Evolutionary conservation across 2,113 vertebrate genomes (phyloP), one percentile per base, ranked within the genome.

Genomic region (Rhinogobius similis): DNA sequence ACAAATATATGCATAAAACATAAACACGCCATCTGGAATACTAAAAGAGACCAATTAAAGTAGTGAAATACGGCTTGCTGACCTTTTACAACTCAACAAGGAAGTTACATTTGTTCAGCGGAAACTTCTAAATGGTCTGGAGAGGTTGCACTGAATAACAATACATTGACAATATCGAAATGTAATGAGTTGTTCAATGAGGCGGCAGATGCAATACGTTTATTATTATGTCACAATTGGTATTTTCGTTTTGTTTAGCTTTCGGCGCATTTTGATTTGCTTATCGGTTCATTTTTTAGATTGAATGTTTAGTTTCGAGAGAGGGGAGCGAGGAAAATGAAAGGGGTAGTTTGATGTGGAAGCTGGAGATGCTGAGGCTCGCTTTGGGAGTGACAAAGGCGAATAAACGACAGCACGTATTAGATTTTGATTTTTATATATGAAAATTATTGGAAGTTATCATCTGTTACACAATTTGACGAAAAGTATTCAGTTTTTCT

Each of bases 1-100:
- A 38, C 18, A 50, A 50, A n/a, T n/a, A 50, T 38, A 36, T 61
- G 58, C 27, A 61, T 61, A 61, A 61, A 59, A n/a, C n/a, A 61
- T 36, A 38, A 61, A 61, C 58, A 18, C 10, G 58, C 10, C n/a
- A 20, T 61, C 27, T 32, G 16, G 29, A 61, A 61, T 61, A 36
- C 3, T n/a, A 61, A 41, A 61, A n/a, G 18, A 61, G 32, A 0
- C 58, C 18, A 61, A 61, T 61, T 61, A 61, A 36, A n/a, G 29
- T 20, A n/a, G 20, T 61, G 29, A 36, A 61, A 61, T 32, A 38
- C 10, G 16, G 20, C 56, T 59, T 4, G 56, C 18, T 59, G 58
- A 36, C 29, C 58, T 61, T 61, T 36, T 56, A 56, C 11, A 56
- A 56, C 53, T 26, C 26, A 16, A 58, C 26, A 29, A 27, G 29